Evolutionary conservation across 1,140 invertebrate genomes (phyloP), one percentile per base, ranked within the genome.

Genomic region (Rhagoletis pomonella): DNA sequence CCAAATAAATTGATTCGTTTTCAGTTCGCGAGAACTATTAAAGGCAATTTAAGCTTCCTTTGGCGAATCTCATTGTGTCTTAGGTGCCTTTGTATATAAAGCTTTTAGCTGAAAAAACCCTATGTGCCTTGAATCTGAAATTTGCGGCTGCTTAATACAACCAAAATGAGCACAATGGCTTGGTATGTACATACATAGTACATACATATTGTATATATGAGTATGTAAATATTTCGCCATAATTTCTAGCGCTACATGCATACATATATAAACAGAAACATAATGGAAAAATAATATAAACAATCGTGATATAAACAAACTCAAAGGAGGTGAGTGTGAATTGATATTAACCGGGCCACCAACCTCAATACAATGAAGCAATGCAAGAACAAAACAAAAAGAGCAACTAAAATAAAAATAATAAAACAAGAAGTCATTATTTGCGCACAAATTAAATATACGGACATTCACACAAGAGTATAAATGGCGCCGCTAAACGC

Each of bases 251-350:
- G n/a, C 17, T 62, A 4, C 60, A 55, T 77, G 50, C 10, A n/a
- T 50, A 50, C 47, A 81, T 50, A 50, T 19, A 29, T 7, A 55
- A 3, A 77, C 17, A 47, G 3, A 73, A 6, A 9, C 6, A n/a
- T 44, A 73, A 47, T 73, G 44, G 47, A 81, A 81, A 12, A 81
- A 55, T 50, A 50, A 55, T 10, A 55, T n/a, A 81, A 44, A 81
- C 73, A 81, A 50, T 7, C 7, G 47, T 55, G 55, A 81, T 55
- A 47, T 81, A 81, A 81, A 81, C 73, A 81, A 81, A 77, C 47
- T 17, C 55, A 14, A 10, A 17, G 17, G 29, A 5, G n/a, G 3
- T 42, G 2, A 81, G 73, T 81, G 73, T 55, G 73, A 81, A 81
- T 58, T n/a, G 73, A 81, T 10, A n/a, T 55, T 1, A 81, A 81